phyloP scores from a whole-genome alignment of 1,140 invertebrate species.

The Drosophila baimaii region DNA sequence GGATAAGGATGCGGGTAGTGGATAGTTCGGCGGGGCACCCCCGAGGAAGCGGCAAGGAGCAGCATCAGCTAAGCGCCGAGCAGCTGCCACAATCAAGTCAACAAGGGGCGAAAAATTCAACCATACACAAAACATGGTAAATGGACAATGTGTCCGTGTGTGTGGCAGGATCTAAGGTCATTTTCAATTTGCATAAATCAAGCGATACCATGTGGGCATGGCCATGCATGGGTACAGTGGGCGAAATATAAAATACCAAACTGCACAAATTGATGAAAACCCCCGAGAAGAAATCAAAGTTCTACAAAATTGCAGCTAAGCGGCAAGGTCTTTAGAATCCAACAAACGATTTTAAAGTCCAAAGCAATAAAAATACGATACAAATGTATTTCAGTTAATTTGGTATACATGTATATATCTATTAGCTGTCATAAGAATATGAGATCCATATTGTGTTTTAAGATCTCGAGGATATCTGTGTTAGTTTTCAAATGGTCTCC shows the following conservation, averaged over 20 bases:
- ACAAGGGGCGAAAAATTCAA: constrained; percentile 60
- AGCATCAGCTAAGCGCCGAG: constrained; percentile 60
- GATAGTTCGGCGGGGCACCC: neutral
- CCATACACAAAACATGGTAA: constrained; percentile 56
- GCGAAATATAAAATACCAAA: constrained; percentile 6
- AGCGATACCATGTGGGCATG: constrained; percentile 53
- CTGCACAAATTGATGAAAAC: neutral
- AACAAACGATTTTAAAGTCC: neutral
- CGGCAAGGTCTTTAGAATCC: neutral
- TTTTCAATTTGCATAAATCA: constrained; percentile 81
- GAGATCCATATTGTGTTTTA: no score
- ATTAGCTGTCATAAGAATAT: no score
- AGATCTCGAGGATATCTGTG: no score
- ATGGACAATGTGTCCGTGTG: constrained; percentile 61
- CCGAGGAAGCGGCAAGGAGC: constrained; percentile 5
- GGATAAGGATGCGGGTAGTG: constrained; percentile 3
- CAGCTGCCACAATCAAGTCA: constrained; percentile 74
- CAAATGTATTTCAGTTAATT: no score
- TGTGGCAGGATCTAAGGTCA: constrained; percentile 70
- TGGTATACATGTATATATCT: no score
- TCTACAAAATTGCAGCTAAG: neutral
- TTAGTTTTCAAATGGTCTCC: no score
- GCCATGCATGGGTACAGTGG: neutral
- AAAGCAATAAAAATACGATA: no score
- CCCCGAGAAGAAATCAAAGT: neutral